Base-by-base conservation (phyloP, 2,888 invertebrate species). In the Mallateleia sp. region DNA sequence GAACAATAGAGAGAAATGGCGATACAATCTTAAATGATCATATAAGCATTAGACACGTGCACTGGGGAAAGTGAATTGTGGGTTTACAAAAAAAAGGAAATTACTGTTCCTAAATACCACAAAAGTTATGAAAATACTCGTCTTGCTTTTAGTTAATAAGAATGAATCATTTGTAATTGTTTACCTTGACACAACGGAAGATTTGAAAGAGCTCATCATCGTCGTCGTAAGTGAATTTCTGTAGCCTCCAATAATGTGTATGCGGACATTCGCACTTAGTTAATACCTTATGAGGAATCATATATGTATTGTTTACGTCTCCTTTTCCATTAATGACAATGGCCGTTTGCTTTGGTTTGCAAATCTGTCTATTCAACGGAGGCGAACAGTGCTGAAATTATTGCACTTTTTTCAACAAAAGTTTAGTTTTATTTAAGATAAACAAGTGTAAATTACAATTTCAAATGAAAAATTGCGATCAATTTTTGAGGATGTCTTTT, bases 241-340 rank as follows among this genome's bases (percentile, higher is more conserved):
- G 92, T 18, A 94, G 92, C 88, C 95, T 95, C 96, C 96, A 97
- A 80, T 96, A 96, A 91, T 96, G 95, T 0, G 96, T 95, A 22
- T 93, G 89, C 0, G 95, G 95, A 89, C 96, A 96, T 38, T 94
- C 94, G 88, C 96, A 96, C n/a, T 94, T 94, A 15, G 96, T 94
- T 5, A 93, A 95, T 32, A 96, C 95, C 14, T 94, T 95, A 0
- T 96, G 95, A 14, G 96, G 95, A 54, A 92, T 90, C 79, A 93
- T 80, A 66, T 90, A 90, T 0, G 95, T 94, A 82, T 96, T 95
- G 52, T 95, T 92, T 75, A 94, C 94, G 15, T 93, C 90, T 87
- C 96, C 95, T 88, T 96, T 95, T 89, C 95, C 92, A 45, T 94
- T 90, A 2, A 96, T 94, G 0, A 92, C 93, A 4, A 96, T 94